Percentiles rank a stretch among this genome's conserved stretches.
phyloP scores from a whole-genome alignment of 1,140 invertebrate species.

The Ridgeia piscesae region DNA sequence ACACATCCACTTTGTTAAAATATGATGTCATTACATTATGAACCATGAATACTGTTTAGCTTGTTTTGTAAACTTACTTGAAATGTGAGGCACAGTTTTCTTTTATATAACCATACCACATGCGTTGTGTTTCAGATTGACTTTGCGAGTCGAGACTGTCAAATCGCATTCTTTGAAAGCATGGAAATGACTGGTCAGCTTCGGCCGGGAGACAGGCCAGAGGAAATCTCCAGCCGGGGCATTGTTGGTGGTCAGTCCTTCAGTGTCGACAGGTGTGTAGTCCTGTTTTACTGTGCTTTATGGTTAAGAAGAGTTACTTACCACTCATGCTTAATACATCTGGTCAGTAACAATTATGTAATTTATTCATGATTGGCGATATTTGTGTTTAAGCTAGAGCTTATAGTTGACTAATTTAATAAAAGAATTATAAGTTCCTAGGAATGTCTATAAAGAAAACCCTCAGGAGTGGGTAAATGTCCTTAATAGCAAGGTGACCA shows the following conservation, averaged over 20 bases:
- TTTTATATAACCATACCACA: neutral
- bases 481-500: too few species aligned
- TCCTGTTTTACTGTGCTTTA: neutral
- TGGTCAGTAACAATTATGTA: neutral
- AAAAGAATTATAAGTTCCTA: neutral
- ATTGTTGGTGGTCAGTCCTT: neutral
- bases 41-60: neutral
- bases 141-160: slow-evolving; percentile 84
- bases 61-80: neutral
- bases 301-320: neutral
- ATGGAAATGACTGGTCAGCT: slow-evolving; percentile 67
- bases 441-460: neutral
- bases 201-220: slow-evolving; percentile 61
- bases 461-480: neutral
- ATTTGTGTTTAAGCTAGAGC: neutral
- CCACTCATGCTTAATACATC: neutral
- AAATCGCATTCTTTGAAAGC: slow-evolving; percentile 87
- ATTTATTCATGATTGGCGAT: neutral
- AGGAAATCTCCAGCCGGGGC: slow-evolving; percentile 39
- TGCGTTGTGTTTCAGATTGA: slow-evolving; percentile 72
- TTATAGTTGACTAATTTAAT: neutral
- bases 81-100: neutral
- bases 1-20: too few species aligned
- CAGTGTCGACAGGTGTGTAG: neutral
- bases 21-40: neutral